Evolutionary conservation across 2,113 vertebrate species (phyloP), one percentile per base, ranked within the genome.

Genomic region (Prunella himalayana): DNA sequence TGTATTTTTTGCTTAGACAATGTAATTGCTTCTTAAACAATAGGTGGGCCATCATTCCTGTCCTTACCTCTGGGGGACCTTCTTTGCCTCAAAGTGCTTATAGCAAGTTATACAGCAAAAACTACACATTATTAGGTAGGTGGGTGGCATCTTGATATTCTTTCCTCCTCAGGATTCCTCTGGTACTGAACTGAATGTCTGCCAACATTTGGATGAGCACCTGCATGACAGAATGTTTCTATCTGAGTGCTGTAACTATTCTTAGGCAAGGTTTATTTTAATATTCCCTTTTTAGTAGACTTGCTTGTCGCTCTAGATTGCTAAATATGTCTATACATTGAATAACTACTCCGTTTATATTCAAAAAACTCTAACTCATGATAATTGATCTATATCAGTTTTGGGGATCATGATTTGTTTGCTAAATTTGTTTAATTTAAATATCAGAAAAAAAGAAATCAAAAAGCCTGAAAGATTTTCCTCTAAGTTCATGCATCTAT

Each of bases 201-300:
- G 83, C 53, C 81, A 92, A 33, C 23, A 31, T 64, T 91, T 73
- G 71, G 73, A 86, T 82, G 73, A 82, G 66, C 78, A 96, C 87
- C 94, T 95, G 63, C n/a, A 31, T 47, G 65, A 85, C 66, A 92
- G 73, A 69, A 90, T 45, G 28, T 95, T 94, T 92, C 60, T 61
- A 65, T 78, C 12, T 0, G 6, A 82, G 68, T n/a, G 35, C 33
- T 77, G 87, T 42, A 91, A 35, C 47, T 94, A 89, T 89, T 91
- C 65, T 91, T 82, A 82, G 69, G 50, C 17, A 83, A 37, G 0
- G 0, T 44, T 94, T 92, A 35, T 76, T 86, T 93, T 83, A 92
- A 83, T 73, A 51, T 57, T 92, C 59, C 42, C 3, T n/a, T 89
- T 92, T 92, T 35, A 86, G 60, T 72, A 82, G 47, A 82, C 31